Conservation (phyloP, 2,888 invertebrate species). For the Congeria kusceri region DNA sequence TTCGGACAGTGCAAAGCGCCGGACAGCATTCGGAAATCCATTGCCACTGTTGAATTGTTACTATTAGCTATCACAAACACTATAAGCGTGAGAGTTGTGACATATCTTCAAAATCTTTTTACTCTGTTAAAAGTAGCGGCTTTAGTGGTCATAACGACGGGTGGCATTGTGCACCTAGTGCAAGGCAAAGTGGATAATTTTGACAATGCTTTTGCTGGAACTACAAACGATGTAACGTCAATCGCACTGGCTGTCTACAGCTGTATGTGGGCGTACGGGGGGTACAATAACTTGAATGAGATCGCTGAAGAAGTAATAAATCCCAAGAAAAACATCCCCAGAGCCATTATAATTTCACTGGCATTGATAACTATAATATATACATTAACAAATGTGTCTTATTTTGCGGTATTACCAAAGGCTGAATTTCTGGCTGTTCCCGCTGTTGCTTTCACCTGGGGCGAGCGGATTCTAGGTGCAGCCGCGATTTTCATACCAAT, state of each 20-base stretch:
- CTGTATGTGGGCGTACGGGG: conserved; percentile 65
- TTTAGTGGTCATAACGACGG: conserved; percentile 47
- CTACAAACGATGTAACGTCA: conserved; percentile 42
- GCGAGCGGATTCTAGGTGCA: conserved; percentile 38
- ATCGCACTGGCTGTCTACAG: conserved; percentile 58
- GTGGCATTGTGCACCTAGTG: conserved; percentile 48
- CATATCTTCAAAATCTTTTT: conserved; percentile 96
- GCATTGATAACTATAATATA: conserved; percentile 44
- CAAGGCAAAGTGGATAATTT: conserved; percentile 52
- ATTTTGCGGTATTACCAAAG: conserved; percentile 45
- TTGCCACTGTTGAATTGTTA: conserved; percentile 83
- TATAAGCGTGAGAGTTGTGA: conserved; percentile 96
- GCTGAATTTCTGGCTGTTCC: conserved; percentile 44
- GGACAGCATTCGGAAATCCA: conserved; percentile 51
- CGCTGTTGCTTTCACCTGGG: conserved; percentile 59
- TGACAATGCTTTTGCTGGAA: conserved; percentile 53
- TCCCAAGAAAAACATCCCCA: conserved; percentile 57
- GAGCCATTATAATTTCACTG: conserved; percentile 48
- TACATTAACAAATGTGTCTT: conserved; percentile 53
- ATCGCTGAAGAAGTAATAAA: conserved; percentile 54
- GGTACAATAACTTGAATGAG: conserved; percentile 68
- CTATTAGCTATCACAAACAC: conserved; percentile 96
- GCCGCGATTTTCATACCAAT: conserved; percentile 57
- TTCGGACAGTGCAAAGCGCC: conserved; percentile 71
- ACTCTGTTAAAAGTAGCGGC: conserved; percentile 93